phyloP scores from a whole-genome alignment of 2,888 invertebrate species.

The Vesta saturnalis region DNA sequence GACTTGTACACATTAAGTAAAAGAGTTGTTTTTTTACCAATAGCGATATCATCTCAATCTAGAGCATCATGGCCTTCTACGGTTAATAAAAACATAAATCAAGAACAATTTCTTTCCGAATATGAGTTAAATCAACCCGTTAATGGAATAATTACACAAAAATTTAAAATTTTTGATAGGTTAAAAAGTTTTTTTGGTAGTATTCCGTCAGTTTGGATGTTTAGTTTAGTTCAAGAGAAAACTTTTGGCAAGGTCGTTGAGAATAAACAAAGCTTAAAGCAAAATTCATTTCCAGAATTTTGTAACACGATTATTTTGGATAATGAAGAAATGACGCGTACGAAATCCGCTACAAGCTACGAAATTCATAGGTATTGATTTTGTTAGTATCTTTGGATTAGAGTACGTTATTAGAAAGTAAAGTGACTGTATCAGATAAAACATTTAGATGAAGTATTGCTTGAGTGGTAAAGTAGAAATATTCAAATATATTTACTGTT shows the following conservation, averaged over 20 bases:
- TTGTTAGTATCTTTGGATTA: too few relatives aligned
- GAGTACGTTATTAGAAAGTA: too few relatives aligned
- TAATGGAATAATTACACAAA: slow-evolving; percentile 38
- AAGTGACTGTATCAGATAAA: too few relatives aligned
- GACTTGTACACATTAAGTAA: slow-evolving; percentile 17
- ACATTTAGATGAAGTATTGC: too few relatives aligned
- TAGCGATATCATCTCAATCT: slow-evolving; percentile 6
- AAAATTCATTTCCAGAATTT: slow-evolving; percentile 38
- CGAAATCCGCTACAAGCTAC: slow-evolving; percentile 24
- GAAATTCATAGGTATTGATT: background rate
- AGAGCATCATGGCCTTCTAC: slow-evolving; percentile 53
- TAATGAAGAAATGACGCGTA: slow-evolving; percentile 17
- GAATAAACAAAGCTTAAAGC: slow-evolving; percentile 20
- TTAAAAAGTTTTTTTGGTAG: slow-evolving; percentile 53
- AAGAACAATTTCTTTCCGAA: slow-evolving; percentile 47
- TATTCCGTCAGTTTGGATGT: slow-evolving; percentile 46
- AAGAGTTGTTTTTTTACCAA: slow-evolving; percentile 2
- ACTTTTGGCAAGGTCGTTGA: background rate
- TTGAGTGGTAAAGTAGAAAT: too few relatives aligned
- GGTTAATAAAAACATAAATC: background rate
- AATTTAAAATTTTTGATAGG: slow-evolving; percentile 47
- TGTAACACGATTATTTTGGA: slow-evolving; percentile 5
- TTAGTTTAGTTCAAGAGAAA: slow-evolving; percentile 5
- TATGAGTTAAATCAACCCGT: slow-evolving; percentile 43
- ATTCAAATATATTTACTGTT: too few relatives aligned